Evolutionary conservation across 2,888 invertebrate genomes (phyloP).

Genomic region (Lepidonotus clava): DNA sequence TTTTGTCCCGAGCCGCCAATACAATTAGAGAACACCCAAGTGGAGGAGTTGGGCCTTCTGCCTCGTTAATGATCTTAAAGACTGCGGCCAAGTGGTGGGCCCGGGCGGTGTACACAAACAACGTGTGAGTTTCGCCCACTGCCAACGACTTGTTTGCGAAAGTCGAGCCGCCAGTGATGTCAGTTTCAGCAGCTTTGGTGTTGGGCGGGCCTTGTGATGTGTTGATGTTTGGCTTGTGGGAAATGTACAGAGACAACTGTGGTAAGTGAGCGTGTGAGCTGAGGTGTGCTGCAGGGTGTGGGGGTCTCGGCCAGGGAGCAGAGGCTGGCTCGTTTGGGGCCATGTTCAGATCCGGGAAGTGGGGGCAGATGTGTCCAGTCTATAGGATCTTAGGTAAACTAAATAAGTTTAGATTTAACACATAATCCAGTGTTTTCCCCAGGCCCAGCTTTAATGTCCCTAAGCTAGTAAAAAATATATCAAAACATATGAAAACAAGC

Average conservation of each 20-base stretch:
- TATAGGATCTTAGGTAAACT: too few relatives aligned
- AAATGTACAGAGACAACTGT: slow-evolving; percentile 39
- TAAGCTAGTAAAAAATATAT: too few relatives aligned
- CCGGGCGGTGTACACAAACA: not conserved
- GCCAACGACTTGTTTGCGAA: slow-evolving; percentile 41
- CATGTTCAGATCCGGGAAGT: not conserved
- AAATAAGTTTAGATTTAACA: too few relatives aligned
- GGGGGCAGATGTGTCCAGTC: too few relatives aligned
- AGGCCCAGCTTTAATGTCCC: too few relatives aligned
- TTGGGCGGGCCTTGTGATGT: slow-evolving; percentile 25
- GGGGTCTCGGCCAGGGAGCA: not conserved
- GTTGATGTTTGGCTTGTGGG: slow-evolving; percentile 35
- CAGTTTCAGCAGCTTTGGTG: slow-evolving; percentile 46
- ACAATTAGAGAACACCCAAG: slow-evolving; percentile 43
- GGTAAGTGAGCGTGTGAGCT: slow-evolving; percentile 22
- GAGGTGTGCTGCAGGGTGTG: not conserved
- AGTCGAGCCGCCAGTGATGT: slow-evolving; percentile 28
- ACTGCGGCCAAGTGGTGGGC: not conserved
- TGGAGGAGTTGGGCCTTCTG: not conserved
- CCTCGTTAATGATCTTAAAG: slow-evolving; percentile 45
- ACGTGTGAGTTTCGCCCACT: not conserved
- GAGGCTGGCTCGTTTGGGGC: not conserved
- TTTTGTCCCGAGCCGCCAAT: slow-evolving; percentile 20
- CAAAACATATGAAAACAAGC: too few relatives aligned
- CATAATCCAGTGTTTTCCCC: too few relatives aligned